A percentile compares a stretch with the other conserved stretches of the same genome.
phyloP scores from a whole-genome alignment of 2,888 invertebrate species.

The Aporophyla lueneburgensis region DNA sequence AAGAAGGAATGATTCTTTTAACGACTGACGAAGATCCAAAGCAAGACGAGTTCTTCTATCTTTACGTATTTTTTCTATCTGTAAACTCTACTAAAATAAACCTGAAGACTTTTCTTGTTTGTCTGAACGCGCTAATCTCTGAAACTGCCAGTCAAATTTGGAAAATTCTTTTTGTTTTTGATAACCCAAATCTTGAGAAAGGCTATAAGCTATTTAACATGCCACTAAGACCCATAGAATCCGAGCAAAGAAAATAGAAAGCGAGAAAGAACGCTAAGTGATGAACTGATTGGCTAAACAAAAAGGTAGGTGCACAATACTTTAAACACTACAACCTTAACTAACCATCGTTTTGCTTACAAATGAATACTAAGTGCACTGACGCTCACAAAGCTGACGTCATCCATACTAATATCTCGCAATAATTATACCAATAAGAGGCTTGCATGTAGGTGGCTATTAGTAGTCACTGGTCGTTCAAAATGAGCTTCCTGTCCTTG shows the following conservation, averaged over 20 bases:
- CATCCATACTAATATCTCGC: constrained; percentile 53
- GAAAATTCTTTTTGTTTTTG: no score
- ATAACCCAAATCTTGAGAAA: no score
- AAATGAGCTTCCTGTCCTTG: constrained; percentile 69
- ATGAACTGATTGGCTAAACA: not conserved
- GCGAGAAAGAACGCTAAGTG: no score
- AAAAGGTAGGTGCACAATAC: constrained; percentile 21
- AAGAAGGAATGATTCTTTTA: not conserved
- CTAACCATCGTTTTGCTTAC: constrained; percentile 19
- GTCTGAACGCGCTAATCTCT: no score
- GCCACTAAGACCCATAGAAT: no score
- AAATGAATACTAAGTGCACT: constrained; percentile 51
- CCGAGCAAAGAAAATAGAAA: no score
- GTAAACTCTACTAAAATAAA: no score
- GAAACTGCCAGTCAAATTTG: no score
- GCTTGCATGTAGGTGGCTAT: constrained; percentile 56
- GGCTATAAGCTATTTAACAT: no score
- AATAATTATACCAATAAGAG: constrained; percentile 58
- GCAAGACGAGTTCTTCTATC: not conserved
- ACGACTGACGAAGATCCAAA: not conserved
- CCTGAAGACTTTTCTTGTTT: no score
- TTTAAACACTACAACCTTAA: constrained; percentile 17
- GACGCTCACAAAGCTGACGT: constrained; percentile 44
- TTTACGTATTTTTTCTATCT: not conserved
- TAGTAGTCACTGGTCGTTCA: constrained; percentile 64